Conservation (phyloP, 92 coral and sea anemone species). For the Plumapathes pennacea region DNA sequence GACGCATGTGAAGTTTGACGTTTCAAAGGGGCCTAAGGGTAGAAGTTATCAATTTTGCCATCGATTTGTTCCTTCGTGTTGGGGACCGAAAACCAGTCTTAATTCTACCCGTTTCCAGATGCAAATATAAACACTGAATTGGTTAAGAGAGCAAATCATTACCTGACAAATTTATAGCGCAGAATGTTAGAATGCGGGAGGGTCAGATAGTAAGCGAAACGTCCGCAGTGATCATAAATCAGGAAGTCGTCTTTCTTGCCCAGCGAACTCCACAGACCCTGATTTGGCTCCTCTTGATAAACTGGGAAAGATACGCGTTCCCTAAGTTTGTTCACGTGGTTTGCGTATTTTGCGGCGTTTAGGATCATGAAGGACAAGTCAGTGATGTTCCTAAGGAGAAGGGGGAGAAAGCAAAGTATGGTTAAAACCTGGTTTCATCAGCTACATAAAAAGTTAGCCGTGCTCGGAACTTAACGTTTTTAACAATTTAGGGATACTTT, state of each 20-base stretch:
- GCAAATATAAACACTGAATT: too few species aligned
- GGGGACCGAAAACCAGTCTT: too few species aligned
- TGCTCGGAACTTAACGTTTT: too few species aligned
- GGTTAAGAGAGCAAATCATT: too few species aligned
- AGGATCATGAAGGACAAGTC: slow-evolving; percentile 68
- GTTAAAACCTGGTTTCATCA: too few species aligned
- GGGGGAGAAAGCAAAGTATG: neutral
- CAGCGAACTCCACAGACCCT: slow-evolving; percentile 11
- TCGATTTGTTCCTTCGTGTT: too few species aligned
- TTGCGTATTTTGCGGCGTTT: slow-evolving; percentile 39
- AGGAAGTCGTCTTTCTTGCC: slow-evolving; percentile 58
- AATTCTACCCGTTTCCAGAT: too few species aligned
- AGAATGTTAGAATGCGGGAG: slow-evolving; percentile 58
- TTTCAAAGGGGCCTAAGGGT: too few species aligned
- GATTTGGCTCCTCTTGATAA: slow-evolving; percentile 49
- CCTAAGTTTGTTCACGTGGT: slow-evolving; percentile 18
- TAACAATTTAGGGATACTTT: neutral
- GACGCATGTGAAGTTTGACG: too few species aligned
- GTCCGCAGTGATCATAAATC: slow-evolving; percentile 75
- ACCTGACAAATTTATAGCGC: slow-evolving; percentile 6
- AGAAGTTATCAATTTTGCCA: too few species aligned
- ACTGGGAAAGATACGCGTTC: slow-evolving; percentile 57
- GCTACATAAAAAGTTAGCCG: too few species aligned
- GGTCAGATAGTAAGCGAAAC: slow-evolving; percentile 50
- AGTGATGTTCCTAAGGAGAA: slow-evolving; percentile 26